Percentiles rank a stretch among this genome's conserved stretches.
Evolutionary conservation across 2,113 vertebrate genomes (phyloP).

Genomic region (Pristiophorus japonicus): DNA sequence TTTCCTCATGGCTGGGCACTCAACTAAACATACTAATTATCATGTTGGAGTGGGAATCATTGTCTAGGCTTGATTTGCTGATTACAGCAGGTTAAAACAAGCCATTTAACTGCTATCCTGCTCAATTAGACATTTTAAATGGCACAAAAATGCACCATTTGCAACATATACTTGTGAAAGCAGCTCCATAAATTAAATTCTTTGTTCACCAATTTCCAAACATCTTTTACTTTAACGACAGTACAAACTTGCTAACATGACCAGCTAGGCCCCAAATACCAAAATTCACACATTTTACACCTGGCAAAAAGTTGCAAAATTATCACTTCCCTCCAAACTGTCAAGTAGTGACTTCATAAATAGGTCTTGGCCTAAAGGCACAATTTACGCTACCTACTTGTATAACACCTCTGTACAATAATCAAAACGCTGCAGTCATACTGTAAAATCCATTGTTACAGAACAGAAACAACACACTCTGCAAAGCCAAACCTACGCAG

Average conservation of each 20-base stretch:
- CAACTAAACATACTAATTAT: conserved; percentile 16
- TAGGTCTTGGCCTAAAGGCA: background rate
- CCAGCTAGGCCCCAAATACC: background rate
- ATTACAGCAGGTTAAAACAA: conserved; percentile 25
- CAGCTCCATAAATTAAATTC: conserved; percentile 13
- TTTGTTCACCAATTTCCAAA: background rate
- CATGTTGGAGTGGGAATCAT: conserved; percentile 23
- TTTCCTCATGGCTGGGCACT: conserved; percentile 29
- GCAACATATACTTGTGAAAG: background rate
- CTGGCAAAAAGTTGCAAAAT: background rate
- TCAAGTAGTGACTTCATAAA: background rate
- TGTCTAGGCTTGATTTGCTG: conserved; percentile 11
- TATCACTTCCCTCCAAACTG: background rate
- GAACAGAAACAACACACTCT: background rate
- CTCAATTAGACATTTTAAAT: conserved; percentile 15
- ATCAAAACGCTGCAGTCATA: background rate
- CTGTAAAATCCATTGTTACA: background rate
- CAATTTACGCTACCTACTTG: background rate
- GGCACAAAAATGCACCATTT: conserved; percentile 11
- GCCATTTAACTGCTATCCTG: conserved; percentile 26
- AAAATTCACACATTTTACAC: background rate
- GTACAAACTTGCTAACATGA: background rate
- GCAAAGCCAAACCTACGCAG: background rate
- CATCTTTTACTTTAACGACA: background rate
- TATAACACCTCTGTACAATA: background rate